These are phyloP conservation scores for Ceratina australensis DNA, from an alignment of 1,140 invertebrate species.

Conservation along the genomic window DNA sequence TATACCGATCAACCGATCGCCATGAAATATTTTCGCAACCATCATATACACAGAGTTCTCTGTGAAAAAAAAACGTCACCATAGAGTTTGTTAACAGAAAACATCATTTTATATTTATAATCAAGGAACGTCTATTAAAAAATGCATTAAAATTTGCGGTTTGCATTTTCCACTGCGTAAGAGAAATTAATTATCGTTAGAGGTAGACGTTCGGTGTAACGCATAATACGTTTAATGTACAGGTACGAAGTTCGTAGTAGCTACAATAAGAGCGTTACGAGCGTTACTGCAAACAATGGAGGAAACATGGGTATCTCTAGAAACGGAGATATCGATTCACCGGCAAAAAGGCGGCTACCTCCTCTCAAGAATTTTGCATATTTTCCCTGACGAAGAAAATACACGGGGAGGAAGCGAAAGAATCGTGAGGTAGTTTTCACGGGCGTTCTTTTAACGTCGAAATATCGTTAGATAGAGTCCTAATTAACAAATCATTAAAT, in stretches of 20 bases:
- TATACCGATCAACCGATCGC: too few relatives aligned
- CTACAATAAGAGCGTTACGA: neutral
- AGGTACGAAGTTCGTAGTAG: neutral
- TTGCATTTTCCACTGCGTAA: too few relatives aligned
- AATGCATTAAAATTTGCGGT: too few relatives aligned
- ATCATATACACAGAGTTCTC: too few relatives aligned
- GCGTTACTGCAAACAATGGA: neutral
- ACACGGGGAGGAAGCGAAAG: neutral
- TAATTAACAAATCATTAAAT: neutral
- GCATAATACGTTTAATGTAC: neutral
- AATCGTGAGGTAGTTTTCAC: neutral
- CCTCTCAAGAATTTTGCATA: neutral
- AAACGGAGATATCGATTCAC: neutral
- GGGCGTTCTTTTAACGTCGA: too few relatives aligned
- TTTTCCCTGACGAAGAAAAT: constrained; percentile 6
- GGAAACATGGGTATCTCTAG: neutral
- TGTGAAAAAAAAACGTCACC: too few relatives aligned
- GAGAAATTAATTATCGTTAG: too few relatives aligned
- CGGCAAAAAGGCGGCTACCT: neutral
- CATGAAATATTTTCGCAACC: too few relatives aligned
- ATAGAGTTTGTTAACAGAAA: too few relatives aligned
- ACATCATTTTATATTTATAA: too few relatives aligned
- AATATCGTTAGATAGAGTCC: too few relatives aligned
- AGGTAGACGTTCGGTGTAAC: neutral
- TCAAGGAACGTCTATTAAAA: too few relatives aligned